These are phyloP conservation scores for Pomatorhinus ruficollis DNA, from an alignment of 2,113 vertebrate genomes.

Conservation along the genomic window DNA sequence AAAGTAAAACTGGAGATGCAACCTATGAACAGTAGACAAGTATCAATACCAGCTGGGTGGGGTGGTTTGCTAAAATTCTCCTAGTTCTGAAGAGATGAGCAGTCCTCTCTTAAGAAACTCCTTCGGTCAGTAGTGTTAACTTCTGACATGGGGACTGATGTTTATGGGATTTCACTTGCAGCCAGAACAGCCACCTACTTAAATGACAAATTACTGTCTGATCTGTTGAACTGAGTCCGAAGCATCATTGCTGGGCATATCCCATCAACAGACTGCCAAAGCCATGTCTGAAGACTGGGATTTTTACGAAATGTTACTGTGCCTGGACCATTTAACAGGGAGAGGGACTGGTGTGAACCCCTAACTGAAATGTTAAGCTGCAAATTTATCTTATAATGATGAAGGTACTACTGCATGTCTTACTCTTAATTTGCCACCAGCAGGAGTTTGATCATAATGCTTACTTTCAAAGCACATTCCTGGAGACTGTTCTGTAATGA, in stretches of 20 bases:
- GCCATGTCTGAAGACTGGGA: not conserved
- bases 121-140: not conserved
- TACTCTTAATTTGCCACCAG: not conserved
- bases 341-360: not conserved
- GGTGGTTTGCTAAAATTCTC: not conserved
- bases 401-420: not conserved
- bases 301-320: not conserved
- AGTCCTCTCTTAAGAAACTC: not conserved
- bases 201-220: not conserved
- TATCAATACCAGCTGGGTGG: not conserved
- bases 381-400: not conserved
- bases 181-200: not conserved
- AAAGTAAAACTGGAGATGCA: not conserved
- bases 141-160: not conserved
- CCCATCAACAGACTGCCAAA: not conserved
- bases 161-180: not conserved
- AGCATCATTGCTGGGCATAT: accelerated
- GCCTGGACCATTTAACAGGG: not conserved
- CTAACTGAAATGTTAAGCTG: not conserved
- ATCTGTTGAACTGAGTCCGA: not conserved
- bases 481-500: not conserved
- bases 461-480: not conserved
- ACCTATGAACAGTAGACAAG: not conserved
- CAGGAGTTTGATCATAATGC: not conserved
- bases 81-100: not conserved